Evolutionary conservation across 2,113 vertebrate genomes (phyloP).

Genomic region (Petromus typicus): DNA sequence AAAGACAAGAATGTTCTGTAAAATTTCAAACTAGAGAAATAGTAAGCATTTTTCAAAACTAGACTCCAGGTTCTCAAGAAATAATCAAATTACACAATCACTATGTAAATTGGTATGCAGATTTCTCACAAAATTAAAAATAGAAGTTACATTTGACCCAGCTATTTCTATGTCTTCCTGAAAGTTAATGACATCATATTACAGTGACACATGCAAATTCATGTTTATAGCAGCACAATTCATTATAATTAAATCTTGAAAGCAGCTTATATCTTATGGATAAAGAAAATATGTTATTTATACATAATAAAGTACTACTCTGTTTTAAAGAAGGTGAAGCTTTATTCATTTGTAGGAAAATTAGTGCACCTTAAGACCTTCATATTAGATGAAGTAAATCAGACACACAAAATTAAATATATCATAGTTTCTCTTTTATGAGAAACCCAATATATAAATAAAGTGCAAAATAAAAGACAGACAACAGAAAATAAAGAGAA

Average conservation of each 20-base stretch:
- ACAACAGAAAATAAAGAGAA: background rate
- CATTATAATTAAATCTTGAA: background rate
- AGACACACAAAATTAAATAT: background rate
- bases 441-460: background rate
- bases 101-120: background rate
- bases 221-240: background rate
- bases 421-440: background rate
- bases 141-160: background rate
- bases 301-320: background rate
- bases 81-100: conserved; percentile 12
- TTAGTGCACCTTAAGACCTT: background rate
- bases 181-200: background rate
- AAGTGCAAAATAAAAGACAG: background rate
- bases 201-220: background rate
- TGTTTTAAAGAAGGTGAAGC: background rate
- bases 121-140: background rate
- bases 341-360: background rate
- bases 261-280: background rate
- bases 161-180: background rate
- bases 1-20: conserved; percentile 17
- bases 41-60: background rate
- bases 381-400: background rate
- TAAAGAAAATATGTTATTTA: background rate
- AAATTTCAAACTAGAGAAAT: background rate
- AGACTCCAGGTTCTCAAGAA: conserved; percentile 59